phyloP scores from a whole-genome alignment of 2,113 vertebrate genomes.

The Gnathonemus longibarbis region DNA sequence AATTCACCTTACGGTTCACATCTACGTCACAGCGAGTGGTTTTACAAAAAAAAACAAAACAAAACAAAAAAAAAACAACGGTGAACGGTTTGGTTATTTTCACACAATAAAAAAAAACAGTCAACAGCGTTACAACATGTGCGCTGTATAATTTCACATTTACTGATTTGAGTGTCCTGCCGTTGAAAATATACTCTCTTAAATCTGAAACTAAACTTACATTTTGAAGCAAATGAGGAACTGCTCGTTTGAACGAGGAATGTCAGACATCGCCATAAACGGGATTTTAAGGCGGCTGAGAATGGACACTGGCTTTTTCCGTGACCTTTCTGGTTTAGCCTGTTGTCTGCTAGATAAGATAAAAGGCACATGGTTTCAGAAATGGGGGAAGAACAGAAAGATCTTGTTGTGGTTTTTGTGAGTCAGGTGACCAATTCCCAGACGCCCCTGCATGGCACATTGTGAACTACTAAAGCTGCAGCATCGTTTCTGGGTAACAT shows the following conservation, averaged over 20 bases:
- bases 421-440: neutral
- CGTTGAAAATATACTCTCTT: neutral
- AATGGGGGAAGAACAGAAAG: neutral
- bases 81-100: neutral
- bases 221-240: neutral
- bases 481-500: neutral
- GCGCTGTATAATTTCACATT: neutral
- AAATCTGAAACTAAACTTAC: neutral
- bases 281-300: neutral
- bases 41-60: neutral
- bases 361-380: neutral
- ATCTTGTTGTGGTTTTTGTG: neutral
- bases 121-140: neutral
- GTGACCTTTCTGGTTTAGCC: neutral
- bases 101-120: neutral
- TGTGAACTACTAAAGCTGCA: neutral
- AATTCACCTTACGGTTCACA: neutral
- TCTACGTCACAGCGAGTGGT: neutral
- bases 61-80: too few relatives aligned
- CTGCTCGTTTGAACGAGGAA: neutral
- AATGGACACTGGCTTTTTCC: neutral
- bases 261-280: neutral
- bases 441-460: neutral
- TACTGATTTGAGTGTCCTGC: neutral
- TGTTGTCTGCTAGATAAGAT: neutral